These are phyloP conservation scores for Cabera pusaria DNA, from an alignment of 2,888 invertebrate species.

Conservation along the genomic window DNA sequence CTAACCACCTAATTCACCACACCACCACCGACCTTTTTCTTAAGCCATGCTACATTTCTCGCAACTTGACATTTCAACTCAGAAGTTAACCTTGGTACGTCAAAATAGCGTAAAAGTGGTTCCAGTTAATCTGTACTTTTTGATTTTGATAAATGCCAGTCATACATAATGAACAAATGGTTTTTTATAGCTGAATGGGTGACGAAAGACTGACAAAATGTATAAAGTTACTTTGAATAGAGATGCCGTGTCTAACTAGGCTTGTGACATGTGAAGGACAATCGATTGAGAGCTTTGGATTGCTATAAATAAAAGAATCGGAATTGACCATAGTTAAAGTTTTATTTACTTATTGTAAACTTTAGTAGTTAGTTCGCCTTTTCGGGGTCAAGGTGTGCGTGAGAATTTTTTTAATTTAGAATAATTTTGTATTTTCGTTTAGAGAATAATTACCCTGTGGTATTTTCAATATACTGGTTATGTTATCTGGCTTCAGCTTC, in stretches of 20 bases:
- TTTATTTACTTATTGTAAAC: no score
- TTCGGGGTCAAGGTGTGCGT: no score
- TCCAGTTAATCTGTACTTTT: conserved; percentile 21
- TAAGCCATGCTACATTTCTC: conserved; percentile 26
- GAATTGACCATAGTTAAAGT: neutral
- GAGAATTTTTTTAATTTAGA: no score
- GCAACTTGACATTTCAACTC: conserved; percentile 37
- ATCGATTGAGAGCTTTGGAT: conserved; percentile 9
- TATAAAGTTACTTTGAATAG: conserved; percentile 24
- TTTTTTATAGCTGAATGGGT: conserved; percentile 28
- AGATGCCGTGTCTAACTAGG: conserved; percentile 23
- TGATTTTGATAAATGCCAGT: conserved; percentile 32
- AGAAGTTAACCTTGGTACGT: conserved; percentile 30
- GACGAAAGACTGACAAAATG: conserved; percentile 30
- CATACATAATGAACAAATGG: conserved; percentile 30
- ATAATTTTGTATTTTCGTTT: no score
- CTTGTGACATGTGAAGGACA: conserved; percentile 28
- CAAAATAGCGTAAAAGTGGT: conserved; percentile 26
- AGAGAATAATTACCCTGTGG: neutral
- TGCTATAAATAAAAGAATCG: conserved; percentile 13
- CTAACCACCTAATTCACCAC: no score
- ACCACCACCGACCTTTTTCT: no score
- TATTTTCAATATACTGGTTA: neutral
- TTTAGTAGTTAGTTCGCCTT: no score
- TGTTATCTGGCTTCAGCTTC: no score